These are phyloP conservation scores for Periphyllus acericola DNA, from an alignment of 2,888 invertebrate species.

Conservation along the genomic window DNA sequence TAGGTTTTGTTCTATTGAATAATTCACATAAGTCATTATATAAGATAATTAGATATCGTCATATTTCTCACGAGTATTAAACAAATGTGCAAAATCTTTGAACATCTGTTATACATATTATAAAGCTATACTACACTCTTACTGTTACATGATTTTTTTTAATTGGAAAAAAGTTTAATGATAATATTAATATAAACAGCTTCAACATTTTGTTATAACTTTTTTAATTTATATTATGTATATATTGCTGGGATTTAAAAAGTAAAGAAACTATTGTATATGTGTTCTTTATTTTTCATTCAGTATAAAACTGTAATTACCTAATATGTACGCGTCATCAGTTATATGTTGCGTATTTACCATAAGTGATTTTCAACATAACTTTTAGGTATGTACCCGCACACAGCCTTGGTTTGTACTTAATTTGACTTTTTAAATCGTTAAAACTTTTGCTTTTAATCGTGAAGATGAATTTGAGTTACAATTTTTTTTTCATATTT, in stretches of 20 bases:
- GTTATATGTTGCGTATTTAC: no score
- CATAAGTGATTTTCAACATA: no score
- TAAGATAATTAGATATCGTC: neutral
- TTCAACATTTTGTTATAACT: neutral
- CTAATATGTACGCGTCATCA: no score
- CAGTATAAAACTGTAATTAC: neutral
- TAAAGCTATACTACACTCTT: neutral
- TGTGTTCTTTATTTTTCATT: neutral
- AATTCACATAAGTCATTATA: no score
- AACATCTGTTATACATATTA: conserved; percentile 22
- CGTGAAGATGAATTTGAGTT: no score
- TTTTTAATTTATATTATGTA: neutral
- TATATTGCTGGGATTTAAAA: neutral
- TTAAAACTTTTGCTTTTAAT: no score
- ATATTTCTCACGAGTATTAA: conserved; percentile 6
- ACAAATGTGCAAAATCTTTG: conserved; percentile 17
- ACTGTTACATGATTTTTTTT: neutral
- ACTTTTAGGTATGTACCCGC: no score
- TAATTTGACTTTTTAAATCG: no score
- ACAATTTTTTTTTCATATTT: no score
- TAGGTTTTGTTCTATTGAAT: no score
- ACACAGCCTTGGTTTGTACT: no score
- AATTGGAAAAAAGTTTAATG: neutral
- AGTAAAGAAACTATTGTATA: neutral
- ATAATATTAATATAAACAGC: neutral